phyloP scores from a whole-genome alignment of 2,888 invertebrate species.

The Quadriops clusia region DNA sequence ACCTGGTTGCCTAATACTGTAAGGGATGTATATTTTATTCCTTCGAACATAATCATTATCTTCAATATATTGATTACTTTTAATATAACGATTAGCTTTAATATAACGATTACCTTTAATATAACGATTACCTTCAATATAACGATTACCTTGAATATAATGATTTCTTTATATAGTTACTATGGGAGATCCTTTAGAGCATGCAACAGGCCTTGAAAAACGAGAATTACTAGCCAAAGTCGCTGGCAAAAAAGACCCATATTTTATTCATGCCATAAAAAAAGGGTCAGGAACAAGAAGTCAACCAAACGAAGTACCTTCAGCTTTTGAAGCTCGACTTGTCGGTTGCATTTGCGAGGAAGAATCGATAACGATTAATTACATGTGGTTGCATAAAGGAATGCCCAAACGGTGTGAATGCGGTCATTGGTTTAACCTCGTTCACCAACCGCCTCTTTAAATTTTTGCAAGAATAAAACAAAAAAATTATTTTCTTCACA shows the following conservation, averaged over 20 bases:
- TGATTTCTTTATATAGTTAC: conserved; percentile 34
- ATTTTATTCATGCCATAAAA: conserved; percentile 64
- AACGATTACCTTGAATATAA: too few relatives aligned
- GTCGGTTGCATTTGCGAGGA: conserved; percentile 90
- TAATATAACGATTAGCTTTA: too few relatives aligned
- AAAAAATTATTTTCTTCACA: too few relatives aligned
- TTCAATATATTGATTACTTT: too few relatives aligned
- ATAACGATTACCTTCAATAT: too few relatives aligned
- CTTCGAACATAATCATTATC: too few relatives aligned
- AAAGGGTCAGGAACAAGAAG: conserved; percentile 64
- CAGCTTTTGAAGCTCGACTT: conserved; percentile 70
- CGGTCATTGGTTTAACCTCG: conserved; percentile 86
- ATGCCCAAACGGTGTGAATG: conserved; percentile 80
- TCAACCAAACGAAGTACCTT: conserved; percentile 72
- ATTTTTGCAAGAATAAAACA: too few relatives aligned
- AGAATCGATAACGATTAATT: conserved; percentile 70
- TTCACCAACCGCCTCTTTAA: conserved; percentile 55
- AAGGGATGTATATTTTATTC: too few relatives aligned
- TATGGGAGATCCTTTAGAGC: conserved; percentile 74
- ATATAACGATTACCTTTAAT: too few relatives aligned
- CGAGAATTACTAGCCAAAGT: conserved; percentile 68
- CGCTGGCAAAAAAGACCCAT: conserved; percentile 73
- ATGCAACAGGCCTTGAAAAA: conserved; percentile 79
- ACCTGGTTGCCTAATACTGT: too few relatives aligned
- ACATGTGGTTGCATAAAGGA: conserved; percentile 83